Conservation (phyloP, 2,888 invertebrate species). For the Crocallis elinguaria region DNA sequence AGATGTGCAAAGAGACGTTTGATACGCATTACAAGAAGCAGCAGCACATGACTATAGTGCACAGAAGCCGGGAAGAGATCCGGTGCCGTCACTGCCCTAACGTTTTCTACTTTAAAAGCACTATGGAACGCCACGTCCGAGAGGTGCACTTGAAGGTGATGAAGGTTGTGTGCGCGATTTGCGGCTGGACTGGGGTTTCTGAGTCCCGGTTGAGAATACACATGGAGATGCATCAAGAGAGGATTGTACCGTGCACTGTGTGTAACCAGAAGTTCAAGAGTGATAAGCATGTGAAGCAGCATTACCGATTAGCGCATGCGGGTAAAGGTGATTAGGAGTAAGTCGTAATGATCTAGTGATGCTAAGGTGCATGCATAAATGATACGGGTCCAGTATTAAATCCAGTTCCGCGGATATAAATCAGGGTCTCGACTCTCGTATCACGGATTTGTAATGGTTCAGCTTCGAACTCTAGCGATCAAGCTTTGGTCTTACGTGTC, state of each 20-base stretch:
- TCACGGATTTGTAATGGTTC: no score
- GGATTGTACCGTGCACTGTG: not conserved
- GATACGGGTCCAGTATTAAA: no score
- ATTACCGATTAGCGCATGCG: slow-evolving; percentile 17
- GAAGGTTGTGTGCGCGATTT: slow-evolving; percentile 49
- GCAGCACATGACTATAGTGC: slow-evolving; percentile 54
- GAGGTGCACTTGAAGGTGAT: slow-evolving; percentile 53
- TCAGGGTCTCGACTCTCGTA: no score
- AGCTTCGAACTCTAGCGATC: no score
- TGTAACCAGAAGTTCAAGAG: slow-evolving; percentile 31
- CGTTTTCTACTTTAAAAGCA: slow-evolving; percentile 17
- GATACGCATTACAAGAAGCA: slow-evolving; percentile 53
- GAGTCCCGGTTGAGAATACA: slow-evolving; percentile 43
- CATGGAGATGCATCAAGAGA: slow-evolving; percentile 40
- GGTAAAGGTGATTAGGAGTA: not conserved
- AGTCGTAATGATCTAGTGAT: not conserved
- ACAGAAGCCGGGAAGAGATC: slow-evolving; percentile 40
- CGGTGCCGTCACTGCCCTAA: slow-evolving; percentile 26
- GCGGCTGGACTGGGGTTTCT: slow-evolving; percentile 49
- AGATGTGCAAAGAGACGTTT: slow-evolving; percentile 58
- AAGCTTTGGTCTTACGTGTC: no score
- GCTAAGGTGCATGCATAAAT: no score
- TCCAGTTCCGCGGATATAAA: no score
- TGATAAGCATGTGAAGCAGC: slow-evolving; percentile 21
- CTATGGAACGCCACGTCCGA: slow-evolving; percentile 37